These are phyloP conservation scores for Hyperopisus bebe DNA, from an alignment of 2,113 vertebrate genomes.

Conservation along the genomic window DNA sequence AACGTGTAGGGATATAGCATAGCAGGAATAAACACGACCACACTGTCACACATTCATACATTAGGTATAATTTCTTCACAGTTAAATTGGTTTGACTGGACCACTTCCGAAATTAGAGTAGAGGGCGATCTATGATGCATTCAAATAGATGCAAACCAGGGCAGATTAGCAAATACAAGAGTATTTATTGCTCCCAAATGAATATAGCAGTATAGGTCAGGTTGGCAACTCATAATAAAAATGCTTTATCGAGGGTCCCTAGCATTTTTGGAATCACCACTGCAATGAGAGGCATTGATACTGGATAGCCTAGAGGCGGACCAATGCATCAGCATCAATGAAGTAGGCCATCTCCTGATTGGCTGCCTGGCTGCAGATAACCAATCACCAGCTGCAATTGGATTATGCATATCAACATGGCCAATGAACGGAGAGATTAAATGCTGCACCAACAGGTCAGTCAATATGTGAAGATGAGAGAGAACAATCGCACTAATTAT, in stretches of 20 bases:
- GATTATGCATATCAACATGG: background rate
- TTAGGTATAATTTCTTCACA: background rate
- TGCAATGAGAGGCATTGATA: background rate
- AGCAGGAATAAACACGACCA: background rate
- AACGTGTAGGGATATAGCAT: background rate
- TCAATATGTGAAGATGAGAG: background rate
- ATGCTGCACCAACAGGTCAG: background rate
- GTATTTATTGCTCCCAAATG: background rate
- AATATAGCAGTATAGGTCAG: background rate
- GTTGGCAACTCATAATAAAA: background rate
- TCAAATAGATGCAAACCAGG: background rate
- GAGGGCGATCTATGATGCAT: background rate
- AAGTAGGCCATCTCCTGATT: background rate
- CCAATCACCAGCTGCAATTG: background rate
- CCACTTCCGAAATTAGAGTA: background rate
- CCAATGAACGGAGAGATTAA: background rate
- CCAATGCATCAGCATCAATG: background rate
- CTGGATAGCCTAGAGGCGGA: background rate
- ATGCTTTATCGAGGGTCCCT: background rate
- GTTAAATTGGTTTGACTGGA: background rate
- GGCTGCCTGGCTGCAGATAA: background rate
- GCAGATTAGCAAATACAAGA: background rate
- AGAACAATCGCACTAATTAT: background rate
- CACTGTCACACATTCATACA: background rate
- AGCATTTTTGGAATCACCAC: background rate